phyloP scores from a whole-genome alignment of 30 jellyfish, hydroid and myxozoan species.

The Mastigias papua region DNA sequence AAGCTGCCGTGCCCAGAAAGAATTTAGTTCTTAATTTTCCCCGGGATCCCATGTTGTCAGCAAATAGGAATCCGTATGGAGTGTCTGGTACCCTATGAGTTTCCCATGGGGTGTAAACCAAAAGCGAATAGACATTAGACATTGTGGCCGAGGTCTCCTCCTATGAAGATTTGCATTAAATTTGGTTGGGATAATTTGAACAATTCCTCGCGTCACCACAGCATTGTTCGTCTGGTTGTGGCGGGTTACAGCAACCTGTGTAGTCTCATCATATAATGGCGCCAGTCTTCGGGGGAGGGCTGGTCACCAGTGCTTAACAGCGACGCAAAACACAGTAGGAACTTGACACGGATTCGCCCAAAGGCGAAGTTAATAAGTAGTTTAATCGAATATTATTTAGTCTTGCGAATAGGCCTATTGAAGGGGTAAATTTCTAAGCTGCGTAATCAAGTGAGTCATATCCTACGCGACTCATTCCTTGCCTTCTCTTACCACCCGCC shows the following conservation, averaged over 20 bases:
- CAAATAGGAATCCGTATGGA: conserved; percentile 45
- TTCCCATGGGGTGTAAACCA: conserved; percentile 77
- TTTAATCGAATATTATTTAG: conserved; percentile 24
- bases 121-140: conserved; percentile 39
- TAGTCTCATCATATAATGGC: conserved; percentile 73
- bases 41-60: conserved; percentile 62
- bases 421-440: conserved; percentile 28
- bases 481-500: conserved; percentile 44
- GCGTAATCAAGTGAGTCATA: conserved; percentile 30
- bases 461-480: conserved; percentile 12
- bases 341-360: conserved; percentile 57
- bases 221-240: conserved; percentile 66
- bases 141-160: conserved; percentile 79
- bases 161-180: conserved; percentile 70
- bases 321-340: conserved; percentile 46
- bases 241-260: conserved; percentile 71
- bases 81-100: conserved; percentile 73
- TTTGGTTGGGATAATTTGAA: conserved; percentile 36
- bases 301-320: conserved; percentile 50
- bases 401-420: conserved; percentile 25
- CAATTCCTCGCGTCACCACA: conserved; percentile 64
- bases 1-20: not conserved
- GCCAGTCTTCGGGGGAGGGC: conserved; percentile 79
- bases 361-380: conserved; percentile 21
- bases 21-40: not conserved